Conservation (phyloP, 1,140 invertebrate species). For the Camponotus pennsylvanicus region DNA sequence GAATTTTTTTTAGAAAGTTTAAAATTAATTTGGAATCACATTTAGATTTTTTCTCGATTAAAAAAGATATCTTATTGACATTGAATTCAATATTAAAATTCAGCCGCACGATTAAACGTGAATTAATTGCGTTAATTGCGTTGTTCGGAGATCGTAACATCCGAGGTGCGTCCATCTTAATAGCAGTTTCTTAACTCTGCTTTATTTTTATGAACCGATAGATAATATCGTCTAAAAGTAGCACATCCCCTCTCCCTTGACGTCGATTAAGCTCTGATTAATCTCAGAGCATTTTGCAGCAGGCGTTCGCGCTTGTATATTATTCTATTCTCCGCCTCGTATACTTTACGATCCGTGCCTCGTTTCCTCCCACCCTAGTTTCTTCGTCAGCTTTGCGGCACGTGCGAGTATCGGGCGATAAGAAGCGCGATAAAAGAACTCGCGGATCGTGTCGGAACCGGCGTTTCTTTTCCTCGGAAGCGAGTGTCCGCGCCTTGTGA, state of each 20-base stretch:
- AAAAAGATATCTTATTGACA: background rate
- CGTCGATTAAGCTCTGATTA: conserved; percentile 49
- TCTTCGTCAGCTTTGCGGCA: background rate
- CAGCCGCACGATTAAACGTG: background rate
- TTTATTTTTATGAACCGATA: background rate
- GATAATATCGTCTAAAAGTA: conserved; percentile 27
- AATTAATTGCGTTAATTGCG: background rate
- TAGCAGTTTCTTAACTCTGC: background rate
- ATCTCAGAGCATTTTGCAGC: conserved; percentile 45
- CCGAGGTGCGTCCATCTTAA: background rate
- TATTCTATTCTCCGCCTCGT: conserved; percentile 58
- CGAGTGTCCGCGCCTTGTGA: conserved; percentile 5
- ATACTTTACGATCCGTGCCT: conserved; percentile 4
- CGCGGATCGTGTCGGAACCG: background rate
- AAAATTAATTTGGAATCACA: background rate
- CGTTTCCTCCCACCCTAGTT: background rate
- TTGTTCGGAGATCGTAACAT: background rate
- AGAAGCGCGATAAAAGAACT: conserved; percentile 29
- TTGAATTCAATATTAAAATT: background rate
- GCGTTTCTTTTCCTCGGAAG: background rate
- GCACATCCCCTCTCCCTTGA: background rate
- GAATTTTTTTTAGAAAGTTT: background rate
- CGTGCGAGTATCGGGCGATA: background rate
- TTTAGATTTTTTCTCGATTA: background rate
- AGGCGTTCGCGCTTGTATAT: conserved; percentile 58